Conservation (phyloP, 2,888 invertebrate species). For the Neoascia interrupta region DNA sequence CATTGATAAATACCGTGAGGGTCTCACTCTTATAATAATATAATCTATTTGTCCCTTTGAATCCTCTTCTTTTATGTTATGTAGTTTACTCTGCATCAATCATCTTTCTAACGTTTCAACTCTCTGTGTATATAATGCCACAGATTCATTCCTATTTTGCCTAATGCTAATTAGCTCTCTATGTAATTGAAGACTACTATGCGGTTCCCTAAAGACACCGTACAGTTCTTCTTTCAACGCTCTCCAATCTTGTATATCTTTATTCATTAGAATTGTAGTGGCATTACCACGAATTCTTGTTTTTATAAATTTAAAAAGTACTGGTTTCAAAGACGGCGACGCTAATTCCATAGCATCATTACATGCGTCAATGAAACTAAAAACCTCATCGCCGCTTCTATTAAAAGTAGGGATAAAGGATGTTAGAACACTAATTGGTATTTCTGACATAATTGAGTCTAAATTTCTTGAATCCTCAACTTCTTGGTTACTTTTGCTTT, state of each 20-base stretch:
- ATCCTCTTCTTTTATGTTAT: background rate
- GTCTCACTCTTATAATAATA: background rate
- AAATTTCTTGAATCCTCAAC: background rate
- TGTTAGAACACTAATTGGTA: constrained; percentile 5
- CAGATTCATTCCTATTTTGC: no score
- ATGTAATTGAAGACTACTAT: no score
- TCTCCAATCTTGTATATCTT: constrained; percentile 5
- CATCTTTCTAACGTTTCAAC: constrained; percentile 1
- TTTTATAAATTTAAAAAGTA: constrained; percentile 3
- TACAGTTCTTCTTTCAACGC: background rate
- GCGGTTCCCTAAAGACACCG: no score
- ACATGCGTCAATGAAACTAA: constrained; percentile 4
- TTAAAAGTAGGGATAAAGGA: constrained; percentile 12
- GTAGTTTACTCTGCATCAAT: background rate
- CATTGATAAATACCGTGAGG: background rate
- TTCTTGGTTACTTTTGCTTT: background rate
- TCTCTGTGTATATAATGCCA: background rate
- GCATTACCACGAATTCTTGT: constrained; percentile 13
- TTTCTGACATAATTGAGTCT: constrained; percentile 5
- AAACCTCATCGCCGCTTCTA: constrained; percentile 2
- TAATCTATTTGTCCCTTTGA: background rate
- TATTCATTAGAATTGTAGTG: background rate
- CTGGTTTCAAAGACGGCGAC: background rate
- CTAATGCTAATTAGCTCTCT: no score
- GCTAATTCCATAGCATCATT: constrained; percentile 10